Conservation (phyloP, 2,888 invertebrate species). For the Dasypolia templi region DNA sequence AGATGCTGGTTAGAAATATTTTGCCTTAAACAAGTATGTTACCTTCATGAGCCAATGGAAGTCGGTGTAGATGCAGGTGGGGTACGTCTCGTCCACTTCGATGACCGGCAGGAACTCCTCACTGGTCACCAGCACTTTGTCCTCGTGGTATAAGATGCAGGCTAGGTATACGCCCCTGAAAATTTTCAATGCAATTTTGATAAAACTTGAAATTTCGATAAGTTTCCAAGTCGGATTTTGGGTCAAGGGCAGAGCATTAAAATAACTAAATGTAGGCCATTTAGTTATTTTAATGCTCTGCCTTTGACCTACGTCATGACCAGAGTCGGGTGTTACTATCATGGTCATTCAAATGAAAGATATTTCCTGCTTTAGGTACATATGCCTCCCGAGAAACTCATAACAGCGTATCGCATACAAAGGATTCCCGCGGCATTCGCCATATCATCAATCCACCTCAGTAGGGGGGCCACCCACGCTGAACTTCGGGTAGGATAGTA, state of each 20-base stretch:
- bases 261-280: too few species aligned
- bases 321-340: background rate
- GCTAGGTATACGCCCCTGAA: slow-evolving; percentile 98
- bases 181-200: slow-evolving; percentile 48
- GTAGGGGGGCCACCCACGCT: background rate
- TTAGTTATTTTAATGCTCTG: too few species aligned
- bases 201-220: too few species aligned
- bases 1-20: background rate
- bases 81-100: slow-evolving; percentile 98
- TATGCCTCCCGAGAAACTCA: too few species aligned
- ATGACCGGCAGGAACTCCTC: slow-evolving; percentile 99
- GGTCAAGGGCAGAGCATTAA: background rate
- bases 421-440: background rate
- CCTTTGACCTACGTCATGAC: background rate
- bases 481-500: background rate
- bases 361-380: background rate
- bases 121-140: slow-evolving; percentile 98
- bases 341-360: too few species aligned
- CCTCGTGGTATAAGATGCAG: slow-evolving; percentile 98
- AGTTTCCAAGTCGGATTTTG: background rate
- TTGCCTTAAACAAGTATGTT: slow-evolving; percentile 25
- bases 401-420: background rate
- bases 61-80: slow-evolving; percentile 97
- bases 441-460: background rate
- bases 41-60: slow-evolving; percentile 99